Base-by-base conservation (phyloP, 2,797 vertebrate genomes). In the Salarias fasciatus region DNA sequence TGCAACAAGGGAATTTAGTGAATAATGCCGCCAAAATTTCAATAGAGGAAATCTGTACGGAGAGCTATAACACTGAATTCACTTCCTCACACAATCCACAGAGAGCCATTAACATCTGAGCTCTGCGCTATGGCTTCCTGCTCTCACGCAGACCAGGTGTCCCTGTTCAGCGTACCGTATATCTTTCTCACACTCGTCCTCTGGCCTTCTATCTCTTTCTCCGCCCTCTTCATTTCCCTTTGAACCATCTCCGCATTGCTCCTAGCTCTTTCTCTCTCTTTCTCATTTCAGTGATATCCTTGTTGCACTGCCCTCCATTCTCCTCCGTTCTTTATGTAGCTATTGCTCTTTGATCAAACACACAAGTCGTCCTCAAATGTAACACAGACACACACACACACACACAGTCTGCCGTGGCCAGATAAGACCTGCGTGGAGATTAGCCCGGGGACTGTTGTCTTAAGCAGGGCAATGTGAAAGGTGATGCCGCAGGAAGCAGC, bases 401-500 rank as follows among this genome's bases (percentile, higher is more conserved):
- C 33, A 37, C 63, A 43, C 35, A 46, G 71, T 73, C 79, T 90
- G 86, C 50, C 3, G 18, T 53, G 61, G 43, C 45, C 45, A 86
- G 88, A 90, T 91, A 89, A 90, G 88, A 79, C 78, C 48, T 53
- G 53, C 69, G 77, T 61, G 51, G 63, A 76, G 80, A 88, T 90
- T 86, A 89, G 69, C 74, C 41, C 61, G 28, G 49, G 53, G 67
- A 75, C 52, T 75, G 83, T 78, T 83, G 79, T 83, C 75, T 82
- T 77, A 67, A 76, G 66, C 63, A 43, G 55, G 56, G 12, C 64
- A 67, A 51, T 67, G 61, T 85, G 47, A 79, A 75, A 68, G 54
- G 53, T 61, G 69, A 72, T 63, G 63, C n/a, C 45, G 31, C 50
- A 31, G 54, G 56, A 69, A 66, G 72, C 61, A 31, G 44, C 10